phyloP scores from a whole-genome alignment of 2,113 vertebrate species.

The Hippopotamus amphibius region DNA sequence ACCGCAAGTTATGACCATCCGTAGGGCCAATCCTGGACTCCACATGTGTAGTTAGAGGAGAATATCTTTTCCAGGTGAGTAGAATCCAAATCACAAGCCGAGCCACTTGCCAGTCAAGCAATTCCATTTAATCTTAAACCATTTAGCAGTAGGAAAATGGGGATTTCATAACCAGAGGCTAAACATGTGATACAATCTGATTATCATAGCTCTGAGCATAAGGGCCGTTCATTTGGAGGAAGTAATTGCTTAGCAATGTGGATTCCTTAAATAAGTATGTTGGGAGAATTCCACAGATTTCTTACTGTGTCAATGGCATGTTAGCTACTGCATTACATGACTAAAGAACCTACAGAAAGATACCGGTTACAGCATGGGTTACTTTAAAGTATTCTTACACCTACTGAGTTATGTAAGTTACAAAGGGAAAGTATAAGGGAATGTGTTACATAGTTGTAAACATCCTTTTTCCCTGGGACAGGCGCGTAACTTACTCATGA shows the following conservation, averaged over 20 bases:
- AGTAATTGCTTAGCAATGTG: constrained; percentile 27
- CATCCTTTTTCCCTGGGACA: neutral
- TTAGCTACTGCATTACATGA: neutral
- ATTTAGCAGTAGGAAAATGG: neutral
- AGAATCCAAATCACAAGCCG: neutral
- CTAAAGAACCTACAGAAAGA: neutral
- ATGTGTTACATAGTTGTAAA: constrained; percentile 58
- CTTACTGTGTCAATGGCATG: neutral
- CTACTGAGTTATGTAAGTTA: constrained; percentile 3
- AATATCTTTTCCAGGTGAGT: neutral
- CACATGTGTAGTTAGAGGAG: neutral
- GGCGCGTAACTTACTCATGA: constrained; percentile 70
- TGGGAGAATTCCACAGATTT: constrained; percentile 42
- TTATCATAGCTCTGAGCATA: neutral
- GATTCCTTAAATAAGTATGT: neutral
- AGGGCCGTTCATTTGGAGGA: constrained; percentile 53
- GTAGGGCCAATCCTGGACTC: neutral
- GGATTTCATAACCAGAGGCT: neutral
- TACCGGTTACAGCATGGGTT: neutral
- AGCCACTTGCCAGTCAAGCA: neutral
- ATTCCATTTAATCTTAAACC: neutral
- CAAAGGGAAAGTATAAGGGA: constrained; percentile 24
- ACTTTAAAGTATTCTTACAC: neutral
- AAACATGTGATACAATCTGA: neutral
- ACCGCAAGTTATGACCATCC: neutral